Evolutionary conservation across 1,140 invertebrate species (phyloP), one percentile per base, ranked within the genome.

Genomic region (Hydropsyche tenuis): DNA sequence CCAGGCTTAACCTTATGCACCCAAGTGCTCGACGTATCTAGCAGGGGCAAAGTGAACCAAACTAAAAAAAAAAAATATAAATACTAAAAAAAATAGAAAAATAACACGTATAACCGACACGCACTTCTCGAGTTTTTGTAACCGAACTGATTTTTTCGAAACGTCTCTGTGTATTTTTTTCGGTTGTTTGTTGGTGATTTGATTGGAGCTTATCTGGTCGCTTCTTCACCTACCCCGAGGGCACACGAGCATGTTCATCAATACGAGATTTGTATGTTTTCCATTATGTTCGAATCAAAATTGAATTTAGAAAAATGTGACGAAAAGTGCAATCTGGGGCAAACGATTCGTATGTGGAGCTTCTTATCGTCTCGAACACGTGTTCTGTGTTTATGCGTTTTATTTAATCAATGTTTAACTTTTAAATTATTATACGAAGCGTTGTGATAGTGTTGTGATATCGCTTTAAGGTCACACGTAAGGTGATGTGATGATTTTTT

Each of bases 101-200:
- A 43, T 53, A 46, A 71, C 62, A 25, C 2, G n/a, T 60, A 60
- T 60, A 60, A 60, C 56, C 56, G 45, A 72, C 75, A 74, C 73
- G 75, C 75, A 74, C 75, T 77, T 74, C 64, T 74, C 23, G 53
- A 73, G 53, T 74, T 73, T 70, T 74, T 73, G 60, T 75, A 56
- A 75, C 68, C 16, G 66, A 74, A 27, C 69, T 72, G 65, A 66
- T 75, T 69, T 37, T 68, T 48, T 48, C 5, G 22, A 16, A 16
- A 4, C 27, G 23, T 43, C 18, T 63, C 16, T 16, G 12, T 37
- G 25, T 27, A 14, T 73, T 7, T 51, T 73, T 74, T 77, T 74
- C n/a, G n/a, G n/a, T n/a, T n/a, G n/a, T 72, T 37, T 48, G 42
- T 73, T 42, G 27, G 45, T 46, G 72, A 76, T 76, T 77, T 74